Base-by-base conservation (phyloP, 2,797 vertebrate species). In the Moxostoma hubbsi region DNA sequence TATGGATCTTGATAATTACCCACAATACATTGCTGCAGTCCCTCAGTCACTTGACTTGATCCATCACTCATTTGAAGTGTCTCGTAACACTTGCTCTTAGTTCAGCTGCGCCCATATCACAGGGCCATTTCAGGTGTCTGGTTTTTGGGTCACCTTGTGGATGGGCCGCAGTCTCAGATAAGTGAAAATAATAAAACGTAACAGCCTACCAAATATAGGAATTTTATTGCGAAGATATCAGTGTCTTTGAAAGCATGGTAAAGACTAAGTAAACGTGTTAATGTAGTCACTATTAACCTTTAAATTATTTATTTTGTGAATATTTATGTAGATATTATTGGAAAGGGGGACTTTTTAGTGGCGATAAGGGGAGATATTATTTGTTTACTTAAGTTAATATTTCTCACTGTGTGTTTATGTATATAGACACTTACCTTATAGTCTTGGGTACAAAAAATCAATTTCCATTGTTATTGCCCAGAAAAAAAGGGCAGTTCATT, bases 21-120 rank as follows among this genome's bases (percentile, higher is more conserved):
- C 61, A 83, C 47, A 71, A 69, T 85, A 74, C 50, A 70, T 46
- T 24, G 18, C 73, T 62, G 73, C 77, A 76, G 55, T 86, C 80
- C 62, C 71, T 81, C 63, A 66, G 68, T 83, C 67, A 51, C 54
- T 68, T 66, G 72, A 75, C 79, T 74, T 9, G 73, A 73, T 79
- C 80, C 53, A 88, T 90, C 85, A 85, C 46, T 88, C 82, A 88
- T 85, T 70, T 84, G 24, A 86, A 89, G 81, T 80, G 79, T 81
- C 80, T 83, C 74, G 6, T 83, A 84, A 81, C 45, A 63, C 68
- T 47, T 9, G 45, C 7, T 15, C 46, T 61, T 53, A 53, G 65
- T 72, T 81, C 53, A 79, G 62, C 68, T 50, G 24, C 65, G 51
- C 43, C 24, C 62, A 43, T 59, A 63, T 50, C 70, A 16, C 18